Percentiles rank a stretch among this genome's conserved stretches.
phyloP scores from a whole-genome alignment of 92 coral and sea anemone species.

The Epizoanthus rinbou region DNA sequence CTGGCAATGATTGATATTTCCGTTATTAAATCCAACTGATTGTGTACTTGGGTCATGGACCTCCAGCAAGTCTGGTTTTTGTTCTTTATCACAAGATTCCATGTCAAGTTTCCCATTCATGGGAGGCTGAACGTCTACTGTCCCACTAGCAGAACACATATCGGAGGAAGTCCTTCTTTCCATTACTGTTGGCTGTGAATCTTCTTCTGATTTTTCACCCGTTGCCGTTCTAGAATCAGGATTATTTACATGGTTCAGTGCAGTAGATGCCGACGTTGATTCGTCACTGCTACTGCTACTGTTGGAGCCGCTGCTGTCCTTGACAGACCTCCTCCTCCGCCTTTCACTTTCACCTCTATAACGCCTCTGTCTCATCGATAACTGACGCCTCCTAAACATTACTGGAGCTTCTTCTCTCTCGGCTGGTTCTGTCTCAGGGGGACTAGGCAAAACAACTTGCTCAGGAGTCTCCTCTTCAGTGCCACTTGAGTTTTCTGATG shows the following conservation, averaged over 20 bases:
- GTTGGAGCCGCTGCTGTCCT: neutral
- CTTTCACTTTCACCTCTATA: neutral
- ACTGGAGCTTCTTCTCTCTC: slow-evolving; percentile 13
- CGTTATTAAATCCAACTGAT: neutral
- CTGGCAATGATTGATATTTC: neutral
- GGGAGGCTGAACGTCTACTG: neutral
- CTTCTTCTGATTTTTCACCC: slow-evolving; percentile 9
- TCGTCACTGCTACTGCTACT: neutral
- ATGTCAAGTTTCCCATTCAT: slow-evolving; percentile 1
- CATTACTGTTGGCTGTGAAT: neutral
- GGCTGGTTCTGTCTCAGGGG: slow-evolving; percentile 18
- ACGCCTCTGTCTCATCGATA: slow-evolving; percentile 12
- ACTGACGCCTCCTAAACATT: slow-evolving; percentile 11
- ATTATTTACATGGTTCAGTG: neutral
- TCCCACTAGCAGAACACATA: neutral
- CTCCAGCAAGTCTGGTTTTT: neutral
- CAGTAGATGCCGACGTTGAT: neutral
- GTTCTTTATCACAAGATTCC: slow-evolving; percentile 2
- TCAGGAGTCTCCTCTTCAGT: slow-evolving; percentile 5
- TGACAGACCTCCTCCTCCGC: neutral
- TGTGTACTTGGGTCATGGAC: neutral
- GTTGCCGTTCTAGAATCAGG: neutral
- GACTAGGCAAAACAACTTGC: slow-evolving; percentile 32
- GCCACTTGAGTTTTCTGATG: slow-evolving; percentile 33
- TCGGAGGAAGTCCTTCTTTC: neutral